Base-by-base conservation (phyloP, 2,888 invertebrate species). In the Ectobius pallidus region DNA sequence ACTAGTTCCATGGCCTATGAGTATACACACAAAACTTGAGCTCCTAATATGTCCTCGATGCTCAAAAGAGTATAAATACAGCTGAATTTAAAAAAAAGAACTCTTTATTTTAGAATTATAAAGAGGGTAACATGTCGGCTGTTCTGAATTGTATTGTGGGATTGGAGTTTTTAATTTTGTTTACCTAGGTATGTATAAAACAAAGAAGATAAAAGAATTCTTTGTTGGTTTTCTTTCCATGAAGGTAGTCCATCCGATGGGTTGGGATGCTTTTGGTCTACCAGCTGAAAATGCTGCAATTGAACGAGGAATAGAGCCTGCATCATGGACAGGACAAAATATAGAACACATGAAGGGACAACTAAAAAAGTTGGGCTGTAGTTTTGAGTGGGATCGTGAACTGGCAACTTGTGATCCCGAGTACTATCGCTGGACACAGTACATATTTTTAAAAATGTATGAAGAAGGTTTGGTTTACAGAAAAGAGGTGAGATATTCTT, bases 201-300 rank as follows among this genome's bases (percentile, higher is more conserved):
- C n/a, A n/a, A n/a, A n/a, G n/a, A n/a, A n/a, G n/a, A n/a, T n/a
- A n/a, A n/a, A n/a, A n/a, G n/a, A n/a, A n/a, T n/a, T n/a, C n/a
- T n/a, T n/a, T n/a, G n/a, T n/a, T n/a, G n/a, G n/a, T n/a, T n/a
- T n/a, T n/a, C n/a, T n/a, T n/a, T 73, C 16, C 71, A 63, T 69
- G 16, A 52, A 88, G 83, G 90, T 91, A 0, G 88, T 99, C 74
- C 98, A 99, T 83, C 99, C 99, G 0, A 98, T 99, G 85, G 99
- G 99, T 0, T 99, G 98, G 97, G 99, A 99, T 87, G 95, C 98
- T 0, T 99, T 99, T 87, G 99, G 99, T 4, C 85, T 99, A 69
- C 99, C 99, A 1, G 99, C 99, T 3, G 99, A 99, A 85, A 99
- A 99, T 88, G 99, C 99, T 65, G 99, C 99, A 0, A 91, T 95